Evolutionary conservation across 2,113 vertebrate genomes (phyloP), one percentile per base, ranked within the genome.

Genomic region (Antigone vipio): DNA sequence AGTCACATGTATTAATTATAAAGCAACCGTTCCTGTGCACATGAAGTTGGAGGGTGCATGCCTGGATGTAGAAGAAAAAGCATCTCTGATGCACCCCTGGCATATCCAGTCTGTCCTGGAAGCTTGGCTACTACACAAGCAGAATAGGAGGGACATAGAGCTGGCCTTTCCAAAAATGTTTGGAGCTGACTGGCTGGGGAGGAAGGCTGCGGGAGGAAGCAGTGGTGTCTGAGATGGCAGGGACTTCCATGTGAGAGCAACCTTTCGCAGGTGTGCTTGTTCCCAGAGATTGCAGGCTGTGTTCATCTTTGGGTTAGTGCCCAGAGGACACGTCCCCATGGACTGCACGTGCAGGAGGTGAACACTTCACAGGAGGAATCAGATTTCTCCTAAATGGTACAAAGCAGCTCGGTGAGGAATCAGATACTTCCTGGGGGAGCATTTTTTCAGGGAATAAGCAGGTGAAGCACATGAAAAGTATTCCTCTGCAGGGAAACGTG

Each of bases 211-310:
- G 0, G 56, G 62, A 88, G 49, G 73, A 58, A 56, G 52, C 66
- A 55, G 30, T 7, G 52, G 13, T 73, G n/a, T 26, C 34, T 72
- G 42, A 58, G 42, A 16, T 3, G 5, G 19, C 9, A 17, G 42
- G 21, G n/a, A 30, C 75, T 75, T 72, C 45, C 8, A 0, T 71
- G 24, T 15, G 73, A 55, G 42, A 76, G 35, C 40, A 12, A 52
- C 24, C 23, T 69, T 68, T 21, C 42, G 29, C 0, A 1, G 29
- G 34, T 17, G 3, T 8, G 3, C 38, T 88, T 5, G 1, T 49
- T 68, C n/a, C 40, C 47, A 60, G 69, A 82, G 85, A 38, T 7
- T 55, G 35, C 72, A 80, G 76, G 34, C 72, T 78, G 3, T 94
- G 50, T 18, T 76, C 0, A 0, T 42, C 85, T 52, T 69, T 45